Conservation (phyloP, 2,113 vertebrate species). For the Emydura subglobosa region DNA sequence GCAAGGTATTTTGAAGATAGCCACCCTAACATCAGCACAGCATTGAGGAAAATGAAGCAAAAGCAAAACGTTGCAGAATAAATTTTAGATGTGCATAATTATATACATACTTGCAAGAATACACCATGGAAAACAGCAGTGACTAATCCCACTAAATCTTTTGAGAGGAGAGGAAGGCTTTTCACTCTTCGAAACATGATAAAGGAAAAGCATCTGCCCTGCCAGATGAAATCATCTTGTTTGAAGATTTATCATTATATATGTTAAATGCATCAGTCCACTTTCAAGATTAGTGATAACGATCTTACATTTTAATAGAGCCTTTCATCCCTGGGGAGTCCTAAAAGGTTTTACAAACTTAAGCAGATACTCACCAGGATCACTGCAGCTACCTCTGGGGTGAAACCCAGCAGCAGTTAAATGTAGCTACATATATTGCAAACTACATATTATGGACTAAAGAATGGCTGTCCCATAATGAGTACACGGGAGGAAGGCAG, state of each 20-base stretch:
- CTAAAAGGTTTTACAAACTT: not conserved
- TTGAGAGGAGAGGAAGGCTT: not conserved
- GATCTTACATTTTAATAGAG: constrained; percentile 49
- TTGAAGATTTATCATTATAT: constrained; percentile 61
- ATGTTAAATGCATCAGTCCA: constrained; percentile 44
- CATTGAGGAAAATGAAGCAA: not conserved
- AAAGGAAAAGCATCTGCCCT: constrained; percentile 54
- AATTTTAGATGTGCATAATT: not conserved
- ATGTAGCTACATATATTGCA: not conserved
- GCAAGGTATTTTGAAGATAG: not conserved
- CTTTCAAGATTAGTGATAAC: constrained; percentile 54
- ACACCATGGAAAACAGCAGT: not conserved
- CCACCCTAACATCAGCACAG: not conserved
- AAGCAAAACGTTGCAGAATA: not conserved
- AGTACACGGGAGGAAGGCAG: not conserved
- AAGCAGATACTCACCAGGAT: not conserved
- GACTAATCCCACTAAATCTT: constrained; percentile 59
- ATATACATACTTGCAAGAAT: constrained; percentile 6
- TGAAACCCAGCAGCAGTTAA: constrained; percentile 15
- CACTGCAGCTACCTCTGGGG: constrained; percentile 14
- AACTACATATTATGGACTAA: not conserved
- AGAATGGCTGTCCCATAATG: not conserved
- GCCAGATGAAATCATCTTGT: constrained; percentile 52
- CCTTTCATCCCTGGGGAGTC: not conserved
- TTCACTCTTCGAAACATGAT: constrained; percentile 39